Percentiles rank a stretch among this genome's conserved stretches.
Evolutionary conservation across 2,113 vertebrate genomes (phyloP).

Genomic region (Dendropsophus ebraccatus): DNA sequence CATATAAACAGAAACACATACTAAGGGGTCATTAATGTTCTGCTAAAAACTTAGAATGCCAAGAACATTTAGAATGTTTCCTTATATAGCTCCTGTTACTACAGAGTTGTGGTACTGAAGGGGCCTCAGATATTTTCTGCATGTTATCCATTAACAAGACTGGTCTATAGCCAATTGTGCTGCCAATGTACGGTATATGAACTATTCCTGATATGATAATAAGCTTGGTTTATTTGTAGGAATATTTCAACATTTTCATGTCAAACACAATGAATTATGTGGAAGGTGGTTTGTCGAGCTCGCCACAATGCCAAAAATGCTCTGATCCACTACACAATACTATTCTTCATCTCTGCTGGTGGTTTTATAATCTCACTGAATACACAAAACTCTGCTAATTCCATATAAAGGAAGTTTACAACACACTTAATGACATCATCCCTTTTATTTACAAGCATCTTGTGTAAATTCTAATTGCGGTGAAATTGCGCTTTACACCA

Average conservation of each 20-base stretch:
- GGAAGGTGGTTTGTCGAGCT: not conserved
- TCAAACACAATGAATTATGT: not conserved
- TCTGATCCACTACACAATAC: not conserved
- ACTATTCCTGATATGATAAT: not conserved
- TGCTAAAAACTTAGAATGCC: too few relatives aligned
- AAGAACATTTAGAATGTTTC: too few relatives aligned
- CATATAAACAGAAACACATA: too few relatives aligned
- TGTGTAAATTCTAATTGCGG: not conserved
- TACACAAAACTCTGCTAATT: not conserved
- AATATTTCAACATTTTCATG: conserved; percentile 7
- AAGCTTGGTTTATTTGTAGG: not conserved
- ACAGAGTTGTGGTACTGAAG: not conserved
- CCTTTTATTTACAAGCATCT: not conserved
- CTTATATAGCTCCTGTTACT: not conserved
- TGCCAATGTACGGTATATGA: not conserved
- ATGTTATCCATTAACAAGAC: not conserved
- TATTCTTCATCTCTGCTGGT: conserved; percentile 1
- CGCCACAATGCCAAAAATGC: not conserved
- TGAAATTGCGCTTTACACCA: not conserved
- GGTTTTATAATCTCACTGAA: not conserved
- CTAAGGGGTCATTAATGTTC: too few relatives aligned
- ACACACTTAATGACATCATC: not conserved
- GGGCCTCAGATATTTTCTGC: not conserved
- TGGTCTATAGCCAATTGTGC: not conserved
- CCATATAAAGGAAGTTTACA: conserved; percentile 27